These are phyloP conservation scores for Gobiocypris rarus DNA, from an alignment of 2,113 vertebrate genomes.

Conservation along the genomic window DNA sequence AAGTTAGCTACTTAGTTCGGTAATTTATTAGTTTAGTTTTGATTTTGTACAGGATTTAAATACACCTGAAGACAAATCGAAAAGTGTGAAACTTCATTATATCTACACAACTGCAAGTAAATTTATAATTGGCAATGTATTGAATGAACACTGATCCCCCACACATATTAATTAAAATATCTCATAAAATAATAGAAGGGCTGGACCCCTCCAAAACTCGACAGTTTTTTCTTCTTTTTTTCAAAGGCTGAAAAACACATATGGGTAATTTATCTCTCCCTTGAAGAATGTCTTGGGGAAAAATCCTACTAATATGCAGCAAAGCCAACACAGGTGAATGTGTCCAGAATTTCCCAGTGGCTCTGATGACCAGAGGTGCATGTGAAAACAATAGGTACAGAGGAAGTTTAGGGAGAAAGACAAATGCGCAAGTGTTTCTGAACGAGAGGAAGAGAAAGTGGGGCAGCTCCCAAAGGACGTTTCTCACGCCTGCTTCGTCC, in stretches of 20 bases:
- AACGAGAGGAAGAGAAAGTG: conserved; percentile 51
- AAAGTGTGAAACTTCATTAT: not conserved
- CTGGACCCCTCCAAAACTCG: not conserved
- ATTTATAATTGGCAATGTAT: not conserved
- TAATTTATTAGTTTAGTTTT: not conserved
- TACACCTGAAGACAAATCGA: conserved; percentile 8
- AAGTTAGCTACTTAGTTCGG: not conserved
- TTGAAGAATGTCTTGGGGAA: not conserved
- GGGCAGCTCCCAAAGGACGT: conserved; percentile 57
- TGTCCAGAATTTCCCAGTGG: not conserved
- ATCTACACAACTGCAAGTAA: not conserved
- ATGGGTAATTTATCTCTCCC: conserved; percentile 46
- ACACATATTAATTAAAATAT: not conserved
- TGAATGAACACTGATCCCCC: not conserved
- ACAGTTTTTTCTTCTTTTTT: conserved; percentile 5
- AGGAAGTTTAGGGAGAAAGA: conserved; percentile 36
- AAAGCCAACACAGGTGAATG: not conserved
- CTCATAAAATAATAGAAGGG: conserved; percentile 1
- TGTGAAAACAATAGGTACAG: not conserved
- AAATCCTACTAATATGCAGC: conserved; percentile 26
- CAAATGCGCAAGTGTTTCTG: conserved; percentile 37
- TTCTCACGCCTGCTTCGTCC: conserved; percentile 42
- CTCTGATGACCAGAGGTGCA: conserved; percentile 3
- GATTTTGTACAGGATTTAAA: conserved; percentile 6
- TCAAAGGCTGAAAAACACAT: conserved; percentile 42